Base-by-base conservation (phyloP, 2,888 invertebrate genomes). In the Aproaerema taeniolella region DNA sequence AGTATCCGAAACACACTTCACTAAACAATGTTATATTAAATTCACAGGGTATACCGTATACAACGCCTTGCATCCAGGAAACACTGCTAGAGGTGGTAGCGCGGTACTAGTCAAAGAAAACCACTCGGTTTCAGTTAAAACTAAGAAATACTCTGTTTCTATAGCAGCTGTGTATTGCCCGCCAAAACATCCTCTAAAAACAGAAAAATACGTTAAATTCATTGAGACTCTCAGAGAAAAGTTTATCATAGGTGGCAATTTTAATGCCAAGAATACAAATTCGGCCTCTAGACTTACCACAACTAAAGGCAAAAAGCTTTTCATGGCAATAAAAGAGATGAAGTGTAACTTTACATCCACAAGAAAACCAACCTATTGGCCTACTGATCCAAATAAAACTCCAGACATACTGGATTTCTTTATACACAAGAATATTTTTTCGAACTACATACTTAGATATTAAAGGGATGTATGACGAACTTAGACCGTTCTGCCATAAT, bases 371-470 rank as follows among this genome's bases (percentile, higher is more conserved):
- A 30, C 30, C n/a, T 30, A 30, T 30, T 30, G 13, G 26, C 26
- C 30, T 13, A 30, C 12, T 30, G 30, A 30, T 9, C 11, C 12
- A 2, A 30, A 30, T 6, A 2, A 12, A 12, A 30, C 13, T 6
- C 11, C 30, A 4, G 30, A 30, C 13, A 12, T 30, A 9, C 3
- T 30, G 13, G 30, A 14, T 28, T 28, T 33, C 3, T 24, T 41
- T 38, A 29, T 47, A 44, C 31, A 12, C 1, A 24, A 11, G 26
- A 30, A 4, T 16, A 10, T n/a, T n/a, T n/a, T n/a, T n/a, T 17
- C 28, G n/a, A 20, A n/a, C 4, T 8, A 28, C 3, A 8, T 28
- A 28, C 28, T 8, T 9, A 3, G 10, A 6, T 28, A 9, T 28
- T 3, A 28, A 28, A 8, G 6, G n/a, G 5, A 3, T 3, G 8